These are phyloP conservation scores for Chionis minor DNA, from an alignment of 2,113 vertebrate genomes.

Conservation along the genomic window DNA sequence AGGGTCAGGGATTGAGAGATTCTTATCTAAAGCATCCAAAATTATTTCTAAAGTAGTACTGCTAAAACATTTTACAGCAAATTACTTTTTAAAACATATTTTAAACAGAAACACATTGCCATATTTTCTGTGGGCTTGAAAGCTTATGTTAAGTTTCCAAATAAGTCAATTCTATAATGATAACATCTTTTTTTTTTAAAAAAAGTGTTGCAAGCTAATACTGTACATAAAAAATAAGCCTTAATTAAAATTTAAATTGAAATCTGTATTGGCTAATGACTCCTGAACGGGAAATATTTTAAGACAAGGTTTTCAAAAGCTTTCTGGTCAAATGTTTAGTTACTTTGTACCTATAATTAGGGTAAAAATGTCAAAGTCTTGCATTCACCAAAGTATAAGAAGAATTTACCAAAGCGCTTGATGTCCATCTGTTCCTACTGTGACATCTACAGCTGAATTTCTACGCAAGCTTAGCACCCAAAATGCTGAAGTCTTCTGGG, in stretches of 20 bases:
- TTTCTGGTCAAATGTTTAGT: neutral
- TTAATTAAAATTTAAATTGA: slow-evolving; percentile 74
- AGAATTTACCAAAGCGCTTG: neutral
- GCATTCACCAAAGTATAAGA: neutral
- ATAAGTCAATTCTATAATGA: slow-evolving; percentile 82
- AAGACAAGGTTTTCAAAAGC: slow-evolving; percentile 32
- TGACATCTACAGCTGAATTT: slow-evolving; percentile 39
- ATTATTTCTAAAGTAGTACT: slow-evolving; percentile 69
- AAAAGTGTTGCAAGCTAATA: slow-evolving; percentile 73
- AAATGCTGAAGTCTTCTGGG: neutral
- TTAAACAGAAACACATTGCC: slow-evolving; percentile 76
- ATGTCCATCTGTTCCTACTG: slow-evolving; percentile 6
- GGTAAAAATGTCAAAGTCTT: slow-evolving; percentile 14
- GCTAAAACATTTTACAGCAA: slow-evolving; percentile 71
- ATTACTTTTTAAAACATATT: slow-evolving; percentile 72
- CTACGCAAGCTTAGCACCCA: neutral
- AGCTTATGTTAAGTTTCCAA: slow-evolving; percentile 84
- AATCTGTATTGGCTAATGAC: slow-evolving; percentile 35
- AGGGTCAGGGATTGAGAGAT: neutral
- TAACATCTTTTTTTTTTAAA: slow-evolving; percentile 78
- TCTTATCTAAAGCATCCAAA: slow-evolving; percentile 70
- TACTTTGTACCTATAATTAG: slow-evolving; percentile 13
- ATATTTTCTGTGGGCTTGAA: slow-evolving; percentile 84
- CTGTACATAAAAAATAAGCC: slow-evolving; percentile 68
- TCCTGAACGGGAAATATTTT: neutral